Evolutionary conservation across 2,888 invertebrate species (phyloP), one percentile per base, ranked within the genome.

Genomic region (Stenodema calcarata): DNA sequence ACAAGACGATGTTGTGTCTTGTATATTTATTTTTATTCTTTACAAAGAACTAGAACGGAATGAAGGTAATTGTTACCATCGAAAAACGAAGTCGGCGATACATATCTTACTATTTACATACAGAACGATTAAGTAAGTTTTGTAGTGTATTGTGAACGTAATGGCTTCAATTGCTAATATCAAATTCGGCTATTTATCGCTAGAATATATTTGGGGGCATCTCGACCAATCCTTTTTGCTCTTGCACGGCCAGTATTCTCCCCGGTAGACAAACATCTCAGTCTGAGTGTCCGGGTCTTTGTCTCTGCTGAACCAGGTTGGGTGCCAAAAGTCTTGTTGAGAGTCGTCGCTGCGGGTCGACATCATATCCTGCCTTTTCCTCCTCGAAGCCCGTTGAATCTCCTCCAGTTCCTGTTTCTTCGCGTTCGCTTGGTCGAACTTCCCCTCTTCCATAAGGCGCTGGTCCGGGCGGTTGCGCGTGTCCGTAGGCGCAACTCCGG

Each of bases 171-270:
- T n/a, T n/a, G n/a, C n/a, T n/a, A n/a, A n/a, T n/a, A n/a, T n/a
- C n/a, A n/a, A n/a, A n/a, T 35, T 7, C 7, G 2, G 2, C 35
- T 35, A 35, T 35, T 2, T 35, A 35, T 35, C 35, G 4, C 4
- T 7, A 7, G 35, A 35, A 35, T 23, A 62, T 62, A 62, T 62
- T 23, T 62, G 18, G 69, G 99, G 99, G 93, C 99, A 99, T 90
- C 91, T 92, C 86, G 93, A 91, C 99, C 99, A 99, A 91, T 99
- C 96, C 91, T 95, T 94, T 89, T 93, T 94, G 89, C 94, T 94
- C 92, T 99, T 99, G 92, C 94, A 94, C 88, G 96, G 94, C 99
- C 99, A 99, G 92, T 99, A 99, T 89, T 95, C 94, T 89, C 96
- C 95, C 89, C 94, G 96, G 92, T 95, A 99, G 88, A 95, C 93